Conservation (phyloP, 2,113 vertebrate species). For the Lota lota region DNA sequence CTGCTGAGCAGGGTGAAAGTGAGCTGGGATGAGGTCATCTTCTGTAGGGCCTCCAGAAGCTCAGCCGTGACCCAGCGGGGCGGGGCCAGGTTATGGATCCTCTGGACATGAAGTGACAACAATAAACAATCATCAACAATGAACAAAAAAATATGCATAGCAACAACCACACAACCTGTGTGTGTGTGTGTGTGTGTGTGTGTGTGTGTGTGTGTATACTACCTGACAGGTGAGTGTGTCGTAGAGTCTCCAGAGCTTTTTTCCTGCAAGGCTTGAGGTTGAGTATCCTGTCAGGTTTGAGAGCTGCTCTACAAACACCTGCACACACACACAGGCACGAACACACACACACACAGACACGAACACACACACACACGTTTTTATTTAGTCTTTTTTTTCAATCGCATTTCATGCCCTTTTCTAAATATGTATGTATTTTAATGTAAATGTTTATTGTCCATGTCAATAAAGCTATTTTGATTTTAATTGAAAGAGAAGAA, state of each 20-base stretch:
- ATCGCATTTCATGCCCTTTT: too few species aligned
- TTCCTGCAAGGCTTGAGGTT: conserved; percentile 43
- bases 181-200: conserved; percentile 3
- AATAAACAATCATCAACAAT: conserved; percentile 27
- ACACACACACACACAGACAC: conserved; percentile 40
- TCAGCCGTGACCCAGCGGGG: conserved; percentile 80
- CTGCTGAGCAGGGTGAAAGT: conserved; percentile 74
- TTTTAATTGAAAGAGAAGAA: too few species aligned
- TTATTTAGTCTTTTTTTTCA: too few species aligned
- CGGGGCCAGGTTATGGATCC: conserved; percentile 79
- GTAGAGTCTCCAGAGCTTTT: conserved; percentile 61
- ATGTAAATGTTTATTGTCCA: too few species aligned
- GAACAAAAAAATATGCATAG: conserved; percentile 35
- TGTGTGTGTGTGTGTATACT: conserved; percentile 36
- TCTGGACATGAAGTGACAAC: conserved; percentile 45
- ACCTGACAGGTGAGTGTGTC: conserved; percentile 69
- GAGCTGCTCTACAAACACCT: conserved; percentile 61
- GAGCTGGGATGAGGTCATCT: conserved; percentile 76
- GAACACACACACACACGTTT: conserved; percentile 28
- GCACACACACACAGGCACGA: background rate
- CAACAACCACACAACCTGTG: conserved; percentile 39
- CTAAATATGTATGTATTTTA: too few species aligned
- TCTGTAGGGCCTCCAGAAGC: conserved; percentile 71
- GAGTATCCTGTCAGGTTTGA: conserved; percentile 65
- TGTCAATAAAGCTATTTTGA: too few species aligned